These are phyloP conservation scores for Oreocharis arfaki DNA, from an alignment of 2,113 vertebrate species.

Conservation along the genomic window DNA sequence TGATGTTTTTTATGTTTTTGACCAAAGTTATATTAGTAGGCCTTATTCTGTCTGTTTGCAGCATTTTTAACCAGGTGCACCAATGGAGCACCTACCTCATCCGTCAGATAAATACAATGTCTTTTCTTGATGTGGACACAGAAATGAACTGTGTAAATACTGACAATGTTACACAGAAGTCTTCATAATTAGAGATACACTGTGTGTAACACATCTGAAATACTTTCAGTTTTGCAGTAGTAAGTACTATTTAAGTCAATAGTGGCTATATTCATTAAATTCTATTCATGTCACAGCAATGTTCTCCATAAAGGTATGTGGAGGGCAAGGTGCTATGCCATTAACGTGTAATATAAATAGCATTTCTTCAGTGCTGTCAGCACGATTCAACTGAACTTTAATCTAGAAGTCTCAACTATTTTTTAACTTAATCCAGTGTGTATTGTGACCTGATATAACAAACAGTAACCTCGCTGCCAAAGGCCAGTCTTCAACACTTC, in stretches of 20 bases:
- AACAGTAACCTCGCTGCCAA: not conserved
- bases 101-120: not conserved
- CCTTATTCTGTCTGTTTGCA: not conserved
- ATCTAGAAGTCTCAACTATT: not conserved
- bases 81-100: not conserved
- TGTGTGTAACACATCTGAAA: not conserved
- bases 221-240: not conserved
- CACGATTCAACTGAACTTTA: not conserved
- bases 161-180: not conserved
- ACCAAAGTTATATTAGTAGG: not conserved
- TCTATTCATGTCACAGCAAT: not conserved
- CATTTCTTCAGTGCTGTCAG: not conserved
- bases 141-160: not conserved
- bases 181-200: not conserved
- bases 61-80: not conserved
- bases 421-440: not conserved
- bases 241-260: not conserved
- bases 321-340: not conserved
- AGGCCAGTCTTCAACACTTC: not conserved
- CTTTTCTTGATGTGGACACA: not conserved
- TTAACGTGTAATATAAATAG: not conserved
- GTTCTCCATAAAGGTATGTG: not conserved
- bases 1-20: not conserved
- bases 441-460: not conserved
- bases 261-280: not conserved